Evolutionary conservation across 2,113 vertebrate species (phyloP).

Genomic region (Catharus fuscescens): DNA sequence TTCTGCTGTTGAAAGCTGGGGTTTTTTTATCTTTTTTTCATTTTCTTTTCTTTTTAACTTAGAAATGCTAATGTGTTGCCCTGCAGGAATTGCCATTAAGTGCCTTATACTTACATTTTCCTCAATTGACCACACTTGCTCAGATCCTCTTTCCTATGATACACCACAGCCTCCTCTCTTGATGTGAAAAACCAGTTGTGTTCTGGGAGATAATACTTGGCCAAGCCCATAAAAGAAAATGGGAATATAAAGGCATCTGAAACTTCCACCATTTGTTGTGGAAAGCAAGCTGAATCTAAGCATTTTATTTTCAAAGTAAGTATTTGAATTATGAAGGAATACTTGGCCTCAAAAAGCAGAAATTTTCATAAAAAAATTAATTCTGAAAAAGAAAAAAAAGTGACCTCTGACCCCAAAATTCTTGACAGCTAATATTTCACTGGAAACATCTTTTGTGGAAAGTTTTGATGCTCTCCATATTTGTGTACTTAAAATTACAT

Average conservation of each 20-base stretch:
- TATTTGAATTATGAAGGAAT: slow-evolving; percentile 12
- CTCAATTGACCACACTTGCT: neutral
- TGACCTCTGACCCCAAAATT: neutral
- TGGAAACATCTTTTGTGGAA: neutral
- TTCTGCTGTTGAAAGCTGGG: neutral
- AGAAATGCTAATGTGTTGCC: neutral
- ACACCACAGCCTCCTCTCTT: neutral
- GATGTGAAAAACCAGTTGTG: neutral
- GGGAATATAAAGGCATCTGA: neutral
- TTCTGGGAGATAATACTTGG: slow-evolving; percentile 28
- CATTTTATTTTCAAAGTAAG: slow-evolving; percentile 32
- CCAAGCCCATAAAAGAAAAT: slow-evolving; percentile 7
- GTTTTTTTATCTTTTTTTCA: neutral
- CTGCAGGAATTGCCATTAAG: neutral
- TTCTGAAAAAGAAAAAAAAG: neutral
- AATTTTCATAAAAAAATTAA: neutral
- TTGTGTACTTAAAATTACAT: neutral
- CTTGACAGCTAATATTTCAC: slow-evolving; percentile 4
- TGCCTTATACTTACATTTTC: neutral
- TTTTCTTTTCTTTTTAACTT: neutral
- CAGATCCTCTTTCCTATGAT: neutral
- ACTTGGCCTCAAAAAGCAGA: slow-evolving; percentile 29
- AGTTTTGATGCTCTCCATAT: neutral
- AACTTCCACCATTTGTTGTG: neutral
- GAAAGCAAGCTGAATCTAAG: slow-evolving; percentile 8